Conservation (phyloP, 2,113 vertebrate genomes). For the Ageneiosus marmoratus region DNA sequence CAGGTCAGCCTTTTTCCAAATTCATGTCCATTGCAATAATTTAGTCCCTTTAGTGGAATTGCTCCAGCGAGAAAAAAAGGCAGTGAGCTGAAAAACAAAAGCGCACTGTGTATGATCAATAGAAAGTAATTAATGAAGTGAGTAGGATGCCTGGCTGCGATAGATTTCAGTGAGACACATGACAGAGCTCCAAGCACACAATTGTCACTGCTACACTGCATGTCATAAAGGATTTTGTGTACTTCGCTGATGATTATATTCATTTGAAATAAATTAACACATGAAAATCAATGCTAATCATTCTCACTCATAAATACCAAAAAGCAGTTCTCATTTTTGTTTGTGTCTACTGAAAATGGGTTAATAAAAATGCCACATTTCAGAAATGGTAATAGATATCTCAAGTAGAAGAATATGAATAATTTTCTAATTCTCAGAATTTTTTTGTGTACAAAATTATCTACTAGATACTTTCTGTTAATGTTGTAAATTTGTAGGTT, state of each 20-base stretch:
- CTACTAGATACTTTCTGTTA: background rate
- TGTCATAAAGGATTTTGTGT: slow-evolving; percentile 46
- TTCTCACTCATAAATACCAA: slow-evolving; percentile 19
- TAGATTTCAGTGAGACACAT: slow-evolving; percentile 67
- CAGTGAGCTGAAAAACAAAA: slow-evolving; percentile 56
- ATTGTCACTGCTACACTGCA: slow-evolving; percentile 59
- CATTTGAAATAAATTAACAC: slow-evolving; percentile 32
- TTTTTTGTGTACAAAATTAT: background rate
- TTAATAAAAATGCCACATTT: slow-evolving; percentile 3
- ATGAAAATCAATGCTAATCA: slow-evolving; percentile 31
- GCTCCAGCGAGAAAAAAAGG: slow-evolving; percentile 25
- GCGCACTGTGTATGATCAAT: slow-evolving; percentile 71
- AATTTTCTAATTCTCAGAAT: background rate
- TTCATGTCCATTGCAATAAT: background rate
- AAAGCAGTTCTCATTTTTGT: background rate
- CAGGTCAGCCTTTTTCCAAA: background rate
- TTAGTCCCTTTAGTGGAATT: slow-evolving; percentile 25
- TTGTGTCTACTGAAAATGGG: background rate
- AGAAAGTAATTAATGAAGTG: slow-evolving; percentile 75
- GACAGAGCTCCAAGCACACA: slow-evolving; percentile 63
- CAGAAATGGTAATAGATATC: background rate
- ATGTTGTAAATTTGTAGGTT: background rate
- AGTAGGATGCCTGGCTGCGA: slow-evolving; percentile 61
- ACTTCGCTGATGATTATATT: slow-evolving; percentile 37
- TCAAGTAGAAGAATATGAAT: background rate